Conservation (phyloP, 2,888 invertebrate species). For the Nemotelus nigrinus region DNA sequence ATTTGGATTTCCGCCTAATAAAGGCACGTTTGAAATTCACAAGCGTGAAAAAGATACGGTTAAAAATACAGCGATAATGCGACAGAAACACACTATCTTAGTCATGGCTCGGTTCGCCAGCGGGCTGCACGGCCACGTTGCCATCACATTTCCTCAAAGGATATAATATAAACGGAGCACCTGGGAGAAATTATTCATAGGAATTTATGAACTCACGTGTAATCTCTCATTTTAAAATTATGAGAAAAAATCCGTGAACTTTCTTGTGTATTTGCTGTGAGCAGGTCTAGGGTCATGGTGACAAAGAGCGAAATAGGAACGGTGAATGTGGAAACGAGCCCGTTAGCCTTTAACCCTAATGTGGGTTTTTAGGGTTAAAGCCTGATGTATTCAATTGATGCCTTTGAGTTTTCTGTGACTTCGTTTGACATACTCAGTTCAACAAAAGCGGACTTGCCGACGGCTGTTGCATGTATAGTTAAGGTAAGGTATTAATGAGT, state of each 20-base stretch:
- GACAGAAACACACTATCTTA: background rate
- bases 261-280: background rate
- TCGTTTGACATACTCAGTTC: no score
- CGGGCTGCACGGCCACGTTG: background rate
- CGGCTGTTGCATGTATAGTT: no score
- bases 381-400: no score
- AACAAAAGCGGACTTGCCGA: no score
- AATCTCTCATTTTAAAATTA: constrained; percentile 40
- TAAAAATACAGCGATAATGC: background rate
- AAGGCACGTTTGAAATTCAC: background rate
- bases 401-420: no score
- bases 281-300: background rate
- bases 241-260: constrained; percentile 3
- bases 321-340: no score
- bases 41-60: background rate
- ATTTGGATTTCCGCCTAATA: no score
- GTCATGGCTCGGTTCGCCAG: background rate
- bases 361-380: background rate
- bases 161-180: constrained; percentile 19
- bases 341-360: background rate
- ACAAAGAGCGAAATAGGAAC: no score
- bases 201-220: constrained; percentile 45
- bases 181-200: constrained; percentile 43
- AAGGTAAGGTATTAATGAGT: no score
- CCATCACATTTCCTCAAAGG: background rate